These are phyloP conservation scores for Porites australiensis DNA, from an alignment of 64 coral and sea anemone species.

Conservation along the genomic window DNA sequence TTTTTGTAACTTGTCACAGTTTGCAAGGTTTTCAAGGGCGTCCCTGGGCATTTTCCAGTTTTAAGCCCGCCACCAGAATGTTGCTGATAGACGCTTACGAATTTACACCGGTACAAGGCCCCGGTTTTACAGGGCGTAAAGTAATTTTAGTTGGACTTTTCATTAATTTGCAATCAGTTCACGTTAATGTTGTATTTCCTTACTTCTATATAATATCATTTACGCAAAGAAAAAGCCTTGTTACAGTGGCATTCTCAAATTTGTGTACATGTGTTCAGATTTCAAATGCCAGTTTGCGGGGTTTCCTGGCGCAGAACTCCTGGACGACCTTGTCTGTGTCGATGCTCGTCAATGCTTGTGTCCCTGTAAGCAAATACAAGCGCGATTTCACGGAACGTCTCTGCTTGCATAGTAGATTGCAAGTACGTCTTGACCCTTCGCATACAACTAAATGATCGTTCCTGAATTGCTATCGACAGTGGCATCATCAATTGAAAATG, in stretches of 20 bases:
- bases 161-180: not conserved
- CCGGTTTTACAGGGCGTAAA: too few species aligned
- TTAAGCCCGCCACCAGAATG: too few species aligned
- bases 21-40: too few species aligned
- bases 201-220: conserved; percentile 35
- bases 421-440: conserved; percentile 57
- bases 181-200: conserved; percentile 27
- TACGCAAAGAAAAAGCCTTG: conserved; percentile 11
- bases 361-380: conserved; percentile 32
- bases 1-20: too few species aligned
- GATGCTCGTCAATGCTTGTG: not conserved
- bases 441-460: conserved; percentile 55
- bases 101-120: too few species aligned
- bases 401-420: conserved; percentile 48
- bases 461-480: conserved; percentile 49
- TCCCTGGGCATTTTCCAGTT: too few species aligned
- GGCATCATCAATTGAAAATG: conserved; percentile 51
- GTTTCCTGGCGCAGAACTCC: conserved; percentile 23
- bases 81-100: too few species aligned
- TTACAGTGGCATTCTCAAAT: conserved; percentile 14
- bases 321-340: conserved; percentile 22
- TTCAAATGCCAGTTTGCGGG: not conserved
- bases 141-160: too few species aligned
- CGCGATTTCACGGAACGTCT: conserved; percentile 38
- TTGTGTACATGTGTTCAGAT: not conserved